Conservation (phyloP, 2,888 invertebrate genomes). For the Ormyrus pomaceus region DNA sequence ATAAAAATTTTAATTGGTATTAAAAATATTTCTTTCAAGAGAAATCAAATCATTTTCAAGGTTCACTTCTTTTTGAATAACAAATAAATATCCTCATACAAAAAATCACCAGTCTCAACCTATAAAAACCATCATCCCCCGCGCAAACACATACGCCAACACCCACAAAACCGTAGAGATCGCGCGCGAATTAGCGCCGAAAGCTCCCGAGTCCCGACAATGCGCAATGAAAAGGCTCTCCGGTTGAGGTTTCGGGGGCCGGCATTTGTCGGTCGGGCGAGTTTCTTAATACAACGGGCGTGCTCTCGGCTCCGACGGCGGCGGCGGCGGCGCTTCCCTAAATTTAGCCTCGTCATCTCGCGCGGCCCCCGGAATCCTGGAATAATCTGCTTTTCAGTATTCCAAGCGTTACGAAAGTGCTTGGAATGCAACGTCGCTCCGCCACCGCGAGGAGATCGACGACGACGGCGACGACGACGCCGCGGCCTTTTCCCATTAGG, state of each 20-base stretch:
- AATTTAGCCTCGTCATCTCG: slow-evolving; percentile 67
- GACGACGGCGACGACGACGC: slow-evolving; percentile 15
- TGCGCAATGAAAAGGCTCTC: slow-evolving; percentile 1
- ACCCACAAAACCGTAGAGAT: no score
- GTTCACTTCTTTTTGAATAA: no score
- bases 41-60: no score
- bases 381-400: slow-evolving; percentile 69
- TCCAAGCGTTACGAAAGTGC: slow-evolving; percentile 64
- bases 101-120: no score
- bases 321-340: slow-evolving; percentile 57
- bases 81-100: no score
- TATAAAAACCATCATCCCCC: no score
- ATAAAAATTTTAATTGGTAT: no score
- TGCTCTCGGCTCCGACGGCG: not conserved
- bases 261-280: slow-evolving; percentile 31
- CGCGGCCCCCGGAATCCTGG: slow-evolving; percentile 62
- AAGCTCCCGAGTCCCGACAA: slow-evolving; percentile 11
- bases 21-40: no score
- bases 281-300: slow-evolving; percentile 38
- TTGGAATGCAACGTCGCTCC: slow-evolving; percentile 57
- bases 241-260: slow-evolving; percentile 3
- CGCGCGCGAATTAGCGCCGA: not conserved
- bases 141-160: no score
- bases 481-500: slow-evolving; percentile 36
- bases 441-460: not conserved